Evolutionary conservation across 1,140 invertebrate species (phyloP).

Genomic region (Bicyclus anynana): DNA sequence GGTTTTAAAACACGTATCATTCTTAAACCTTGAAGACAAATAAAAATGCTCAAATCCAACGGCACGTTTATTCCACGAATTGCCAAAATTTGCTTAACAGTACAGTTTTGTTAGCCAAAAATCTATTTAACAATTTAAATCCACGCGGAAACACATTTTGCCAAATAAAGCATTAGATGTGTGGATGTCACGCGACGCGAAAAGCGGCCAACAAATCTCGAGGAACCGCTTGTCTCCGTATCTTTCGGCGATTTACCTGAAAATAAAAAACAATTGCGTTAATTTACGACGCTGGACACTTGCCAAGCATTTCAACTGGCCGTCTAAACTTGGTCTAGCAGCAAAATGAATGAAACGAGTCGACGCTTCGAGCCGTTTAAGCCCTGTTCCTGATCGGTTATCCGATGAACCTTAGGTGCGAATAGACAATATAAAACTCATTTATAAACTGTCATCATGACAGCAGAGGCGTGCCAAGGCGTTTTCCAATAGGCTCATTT

Average conservation of each 20-base stretch:
- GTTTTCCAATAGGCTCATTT: conserved; percentile 71
- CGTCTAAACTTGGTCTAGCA: conserved; percentile 64
- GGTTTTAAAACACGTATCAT: background rate
- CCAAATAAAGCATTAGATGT: conserved; percentile 30
- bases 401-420: conserved; percentile 63
- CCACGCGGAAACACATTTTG: conserved; percentile 20
- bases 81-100: conserved; percentile 1
- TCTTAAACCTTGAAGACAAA: background rate
- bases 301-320: conserved; percentile 70
- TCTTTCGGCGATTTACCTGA: conserved; percentile 73
- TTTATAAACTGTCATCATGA: conserved; percentile 70
- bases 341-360: conserved; percentile 66
- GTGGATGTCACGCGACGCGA: conserved; percentile 33
- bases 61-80: conserved; percentile 3
- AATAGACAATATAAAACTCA: conserved; percentile 72
- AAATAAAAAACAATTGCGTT: conserved; percentile 70
- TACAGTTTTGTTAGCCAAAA: conserved; percentile 4
- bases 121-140: conserved; percentile 21
- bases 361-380: conserved; percentile 44
- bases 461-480: conserved; percentile 64
- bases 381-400: conserved; percentile 57
- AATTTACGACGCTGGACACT: conserved; percentile 68
- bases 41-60: conserved; percentile 1
- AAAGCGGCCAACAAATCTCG: conserved; percentile 35
- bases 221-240: conserved; percentile 38